Percentiles rank a stretch among this genome's conserved stretches.
These are phyloP conservation scores for Proteles cristata DNA, from an alignment of 2,113 vertebrate species.

Conservation along the genomic window DNA sequence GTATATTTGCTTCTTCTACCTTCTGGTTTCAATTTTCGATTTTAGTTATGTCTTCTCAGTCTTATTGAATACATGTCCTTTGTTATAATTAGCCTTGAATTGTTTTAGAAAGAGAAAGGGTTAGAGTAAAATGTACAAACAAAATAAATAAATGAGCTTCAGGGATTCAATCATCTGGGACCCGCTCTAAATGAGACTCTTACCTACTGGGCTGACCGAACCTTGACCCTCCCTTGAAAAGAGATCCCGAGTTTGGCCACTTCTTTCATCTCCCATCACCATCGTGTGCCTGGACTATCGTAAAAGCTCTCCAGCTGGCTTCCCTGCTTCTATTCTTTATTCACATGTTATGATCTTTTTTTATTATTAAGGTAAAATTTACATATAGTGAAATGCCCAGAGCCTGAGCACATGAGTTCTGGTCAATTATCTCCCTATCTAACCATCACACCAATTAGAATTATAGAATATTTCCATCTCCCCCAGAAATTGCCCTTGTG, in stretches of 20 bases:
- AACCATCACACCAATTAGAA: background rate
- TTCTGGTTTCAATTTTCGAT: slow-evolving; percentile 30
- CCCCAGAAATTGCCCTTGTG: background rate
- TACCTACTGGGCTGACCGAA: background rate
- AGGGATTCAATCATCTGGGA: background rate
- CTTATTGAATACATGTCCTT: background rate
- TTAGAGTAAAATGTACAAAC: background rate
- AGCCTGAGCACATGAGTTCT: background rate
- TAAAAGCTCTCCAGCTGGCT: background rate
- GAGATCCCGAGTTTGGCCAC: background rate
- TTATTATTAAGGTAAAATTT: background rate
- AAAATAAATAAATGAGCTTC: background rate
- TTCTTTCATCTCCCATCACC: background rate
- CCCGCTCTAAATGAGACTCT: background rate
- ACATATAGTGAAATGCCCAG: background rate
- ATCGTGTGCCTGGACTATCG: background rate
- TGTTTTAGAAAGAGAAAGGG: background rate
- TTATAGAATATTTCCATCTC: background rate
- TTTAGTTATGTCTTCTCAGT: slow-evolving; percentile 8
- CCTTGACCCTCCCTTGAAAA: background rate
- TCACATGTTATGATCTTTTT: background rate
- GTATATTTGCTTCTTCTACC: background rate
- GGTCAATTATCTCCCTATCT: background rate
- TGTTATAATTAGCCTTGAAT: background rate
- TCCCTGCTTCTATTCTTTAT: background rate